These are phyloP conservation scores for Aplysia californica DNA, from an alignment of 1,140 invertebrate species.

Conservation along the genomic window DNA sequence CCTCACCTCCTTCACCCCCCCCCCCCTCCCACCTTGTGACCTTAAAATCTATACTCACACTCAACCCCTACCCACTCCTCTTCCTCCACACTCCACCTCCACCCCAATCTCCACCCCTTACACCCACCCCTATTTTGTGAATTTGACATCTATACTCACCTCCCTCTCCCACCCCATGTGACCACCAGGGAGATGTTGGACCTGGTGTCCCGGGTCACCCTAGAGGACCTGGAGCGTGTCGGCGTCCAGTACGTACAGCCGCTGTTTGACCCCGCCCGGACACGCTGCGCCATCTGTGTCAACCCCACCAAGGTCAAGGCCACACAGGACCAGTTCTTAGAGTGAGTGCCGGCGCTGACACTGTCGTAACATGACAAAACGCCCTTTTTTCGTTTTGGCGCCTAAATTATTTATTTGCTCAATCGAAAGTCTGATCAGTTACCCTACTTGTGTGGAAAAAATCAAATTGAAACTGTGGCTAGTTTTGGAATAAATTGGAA, in stretches of 20 bases:
- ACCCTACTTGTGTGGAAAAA: too few species aligned
- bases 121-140: too few species aligned
- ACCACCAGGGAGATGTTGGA: constrained; percentile 73
- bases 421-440: too few species aligned
- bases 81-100: too few species aligned
- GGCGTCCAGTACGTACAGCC: constrained; percentile 77
- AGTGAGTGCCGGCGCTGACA: constrained; percentile 46
- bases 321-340: constrained; percentile 73
- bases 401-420: too few species aligned
- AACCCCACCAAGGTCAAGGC: constrained; percentile 81
- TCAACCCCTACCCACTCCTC: too few species aligned
- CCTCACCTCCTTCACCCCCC: not conserved
- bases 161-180: not conserved
- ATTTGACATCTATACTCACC: not conserved
- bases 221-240: constrained; percentile 75
- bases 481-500: too few species aligned
- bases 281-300: constrained; percentile 79
- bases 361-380: not conserved
- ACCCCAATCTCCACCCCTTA: too few species aligned
- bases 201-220: constrained; percentile 76
- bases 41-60: not conserved
- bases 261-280: constrained; percentile 72
- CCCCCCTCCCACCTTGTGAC: not conserved
- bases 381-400: too few species aligned
- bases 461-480: too few species aligned